Conservation (phyloP, 2,888 invertebrate genomes). For the Eulithis prunata region DNA sequence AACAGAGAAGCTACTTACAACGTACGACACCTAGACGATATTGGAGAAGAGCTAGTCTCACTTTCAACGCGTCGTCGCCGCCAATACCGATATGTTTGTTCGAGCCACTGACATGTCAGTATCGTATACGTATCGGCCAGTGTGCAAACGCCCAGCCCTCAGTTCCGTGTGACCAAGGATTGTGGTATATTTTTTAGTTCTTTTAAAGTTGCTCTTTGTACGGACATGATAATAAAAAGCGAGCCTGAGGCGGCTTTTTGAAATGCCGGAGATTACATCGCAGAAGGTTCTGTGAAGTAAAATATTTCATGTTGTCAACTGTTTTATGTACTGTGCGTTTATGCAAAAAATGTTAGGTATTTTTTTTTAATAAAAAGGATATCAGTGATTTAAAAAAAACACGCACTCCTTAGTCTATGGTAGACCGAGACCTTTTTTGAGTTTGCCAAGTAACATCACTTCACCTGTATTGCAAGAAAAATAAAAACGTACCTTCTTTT, state of each 20-base stretch:
- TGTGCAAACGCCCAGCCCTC: background rate
- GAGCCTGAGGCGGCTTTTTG: slow-evolving; percentile 40
- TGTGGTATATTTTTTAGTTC: slow-evolving; percentile 12
- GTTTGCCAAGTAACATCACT: too few relatives aligned
- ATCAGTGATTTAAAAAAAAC: too few relatives aligned
- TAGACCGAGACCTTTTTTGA: too few relatives aligned
- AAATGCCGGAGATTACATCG: slow-evolving; percentile 44
- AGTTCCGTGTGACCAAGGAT: slow-evolving; percentile 1
- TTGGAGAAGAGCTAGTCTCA: too few relatives aligned
- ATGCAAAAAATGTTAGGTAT: background rate
- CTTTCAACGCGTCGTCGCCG: too few relatives aligned
- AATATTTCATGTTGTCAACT: slow-evolving; percentile 32
- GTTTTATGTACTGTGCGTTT: slow-evolving; percentile 5
- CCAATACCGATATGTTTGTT: too few relatives aligned
- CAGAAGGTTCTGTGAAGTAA: slow-evolving; percentile 41
- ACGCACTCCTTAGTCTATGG: too few relatives aligned
- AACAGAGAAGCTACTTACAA: background rate
- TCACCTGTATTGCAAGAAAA: too few relatives aligned
- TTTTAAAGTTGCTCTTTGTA: slow-evolving; percentile 18
- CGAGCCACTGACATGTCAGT: too few relatives aligned
- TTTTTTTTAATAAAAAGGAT: background rate
- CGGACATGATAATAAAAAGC: slow-evolving; percentile 38
- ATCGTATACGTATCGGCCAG: too few relatives aligned
- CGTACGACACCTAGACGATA: too few relatives aligned
- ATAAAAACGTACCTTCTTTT: too few relatives aligned